Evolutionary conservation across 2,797 vertebrate species (phyloP), one percentile per base, ranked within the genome.

Genomic region (Liasis olivaceus): DNA sequence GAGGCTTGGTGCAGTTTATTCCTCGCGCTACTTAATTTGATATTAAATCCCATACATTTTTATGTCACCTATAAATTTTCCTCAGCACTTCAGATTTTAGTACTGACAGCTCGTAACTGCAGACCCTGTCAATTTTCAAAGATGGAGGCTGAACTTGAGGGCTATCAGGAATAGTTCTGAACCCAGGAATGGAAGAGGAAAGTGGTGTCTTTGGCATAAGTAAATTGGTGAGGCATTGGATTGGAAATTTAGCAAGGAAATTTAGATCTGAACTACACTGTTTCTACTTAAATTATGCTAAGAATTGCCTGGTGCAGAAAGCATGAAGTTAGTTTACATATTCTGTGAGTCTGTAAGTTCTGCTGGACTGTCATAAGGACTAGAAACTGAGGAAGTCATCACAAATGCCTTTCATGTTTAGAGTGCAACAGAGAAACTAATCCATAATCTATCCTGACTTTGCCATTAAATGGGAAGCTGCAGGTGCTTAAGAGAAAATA

Each of bases 31-130:
- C 92, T 95, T 72, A 28, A 13, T 4, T 92, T 88, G 77, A 59
- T 66, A 87, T 36, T 91, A 54, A 17, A 88, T 92, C 89, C 91
- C 90, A 26, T 94, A 93, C 72, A 4, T 93, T 94, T 81, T 92
- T 91, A 69, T n/a, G 0, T 42, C 24, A 0, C 5, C 42, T 0
- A 8, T 0, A 91, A 85, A 81, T 88, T 92, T 88, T 93, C 60
- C 92, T 28, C 91, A 72, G 59, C 5, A 14, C 89, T 93, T 95
- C 28, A 5, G 92, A 90, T 88, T 92, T 72, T 85, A 89, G 42
- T 14, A 31, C 7, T 84, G 42, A 7, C 90, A 66, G 2, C 58
- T 51, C 1, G 15, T 91, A 93, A 93, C 59, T 5, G 1, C 22
- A 58, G 87, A 91, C 93, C 22, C 1, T 9, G 63, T 6, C 84